Conservation (phyloP, 1,140 invertebrate genomes). For the Idris sp. region DNA sequence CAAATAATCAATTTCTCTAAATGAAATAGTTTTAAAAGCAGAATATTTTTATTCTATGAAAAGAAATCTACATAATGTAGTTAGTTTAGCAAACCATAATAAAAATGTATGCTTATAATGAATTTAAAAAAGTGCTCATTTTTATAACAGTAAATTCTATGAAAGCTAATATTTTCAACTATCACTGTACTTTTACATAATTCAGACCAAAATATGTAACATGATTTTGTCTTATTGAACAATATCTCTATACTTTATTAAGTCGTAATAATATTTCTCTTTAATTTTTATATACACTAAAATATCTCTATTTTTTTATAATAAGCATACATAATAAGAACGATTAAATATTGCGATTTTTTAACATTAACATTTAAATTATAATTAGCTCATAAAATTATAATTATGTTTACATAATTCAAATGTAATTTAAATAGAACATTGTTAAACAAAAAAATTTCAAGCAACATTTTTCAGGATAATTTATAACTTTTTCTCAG, state of each 20-base stretch:
- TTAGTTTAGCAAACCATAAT: background rate
- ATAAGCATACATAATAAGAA: too few species aligned
- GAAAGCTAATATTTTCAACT: constrained; percentile 10
- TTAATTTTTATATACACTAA: too few species aligned
- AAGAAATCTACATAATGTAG: background rate
- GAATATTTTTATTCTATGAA: too few species aligned
- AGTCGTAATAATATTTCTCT: too few species aligned
- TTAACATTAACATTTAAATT: constrained; percentile 19
- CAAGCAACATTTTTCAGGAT: too few species aligned
- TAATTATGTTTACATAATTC: constrained; percentile 26
- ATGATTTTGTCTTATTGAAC: background rate
- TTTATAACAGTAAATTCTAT: constrained; percentile 35
- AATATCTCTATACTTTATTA: too few species aligned
- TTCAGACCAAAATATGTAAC: constrained; percentile 5
- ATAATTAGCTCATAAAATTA: constrained; percentile 32
- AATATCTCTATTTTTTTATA: constrained; percentile 19
- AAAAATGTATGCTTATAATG: constrained; percentile 25
- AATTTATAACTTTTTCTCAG: too few species aligned
- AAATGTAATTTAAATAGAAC: constrained; percentile 23
- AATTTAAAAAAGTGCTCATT: constrained; percentile 26
- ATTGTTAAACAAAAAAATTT: too few species aligned
- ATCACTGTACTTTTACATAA: constrained; percentile 7
- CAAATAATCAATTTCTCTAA: too few species aligned
- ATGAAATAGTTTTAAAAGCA: too few species aligned
- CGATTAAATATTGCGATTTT: too few species aligned